Percentiles rank a stretch among this genome's conserved stretches.
These are phyloP conservation scores for Erannis defoliaria DNA, from an alignment of 2,888 invertebrate species.

Conservation along the genomic window DNA sequence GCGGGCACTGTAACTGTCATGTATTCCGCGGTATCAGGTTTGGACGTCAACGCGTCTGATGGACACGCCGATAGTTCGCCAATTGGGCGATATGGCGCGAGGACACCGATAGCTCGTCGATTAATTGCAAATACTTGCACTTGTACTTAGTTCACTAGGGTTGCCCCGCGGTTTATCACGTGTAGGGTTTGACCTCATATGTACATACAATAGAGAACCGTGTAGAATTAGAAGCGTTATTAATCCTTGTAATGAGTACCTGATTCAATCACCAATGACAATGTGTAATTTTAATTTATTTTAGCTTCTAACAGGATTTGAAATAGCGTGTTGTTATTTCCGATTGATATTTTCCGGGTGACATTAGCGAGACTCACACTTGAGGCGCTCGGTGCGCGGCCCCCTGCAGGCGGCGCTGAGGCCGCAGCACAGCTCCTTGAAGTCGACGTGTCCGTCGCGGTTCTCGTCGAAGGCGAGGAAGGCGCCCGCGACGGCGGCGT, in stretches of 20 bases:
- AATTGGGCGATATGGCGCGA: conserved; percentile 1
- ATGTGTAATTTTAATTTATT: too few relatives aligned
- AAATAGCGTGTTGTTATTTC: too few relatives aligned
- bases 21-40: neutral
- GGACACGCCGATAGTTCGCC: neutral
- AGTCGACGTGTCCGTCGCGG: conserved; percentile 96
- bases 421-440: conserved; percentile 98
- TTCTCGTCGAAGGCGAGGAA: conserved; percentile 97
- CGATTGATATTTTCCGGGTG: too few relatives aligned
- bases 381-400: conserved; percentile 94
- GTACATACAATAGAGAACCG: too few relatives aligned
- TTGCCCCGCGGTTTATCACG: too few relatives aligned
- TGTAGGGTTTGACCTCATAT: too few relatives aligned
- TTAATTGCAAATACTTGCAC: too few relatives aligned
- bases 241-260: too few relatives aligned
- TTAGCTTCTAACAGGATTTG: too few relatives aligned
- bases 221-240: too few relatives aligned
- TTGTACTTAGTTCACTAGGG: too few relatives aligned
- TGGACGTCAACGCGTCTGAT: conserved; percentile 1
- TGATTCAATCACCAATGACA: too few relatives aligned
- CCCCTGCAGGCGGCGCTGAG: conserved; percentile 97
- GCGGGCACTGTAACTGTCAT: neutral
- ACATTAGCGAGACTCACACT: conserved; percentile 91
- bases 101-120: neutral
- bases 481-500: conserved; percentile 89